Percentiles rank a stretch among this genome's conserved stretches.
Evolutionary conservation across 2,888 invertebrate genomes (phyloP).

Genomic region (Stenoptilia bipunctidactyla): DNA sequence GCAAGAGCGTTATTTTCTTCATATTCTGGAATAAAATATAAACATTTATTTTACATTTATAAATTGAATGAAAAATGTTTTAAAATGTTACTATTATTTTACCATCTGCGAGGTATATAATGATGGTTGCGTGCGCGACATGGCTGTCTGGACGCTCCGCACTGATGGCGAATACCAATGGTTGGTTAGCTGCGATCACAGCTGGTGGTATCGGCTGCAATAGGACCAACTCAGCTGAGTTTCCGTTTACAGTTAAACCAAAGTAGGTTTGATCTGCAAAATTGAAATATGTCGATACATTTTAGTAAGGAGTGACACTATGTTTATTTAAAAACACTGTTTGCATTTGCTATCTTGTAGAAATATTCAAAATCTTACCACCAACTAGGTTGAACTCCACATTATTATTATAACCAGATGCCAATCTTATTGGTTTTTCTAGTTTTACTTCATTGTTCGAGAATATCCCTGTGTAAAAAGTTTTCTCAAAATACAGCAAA

Average conservation of each 20-base stretch:
- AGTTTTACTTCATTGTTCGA: constrained; percentile 16
- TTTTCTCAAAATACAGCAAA: constrained; percentile 17
- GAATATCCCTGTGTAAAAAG: constrained; percentile 25
- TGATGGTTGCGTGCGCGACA: constrained; percentile 17
- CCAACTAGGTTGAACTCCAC: constrained; percentile 23
- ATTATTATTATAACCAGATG: constrained; percentile 19
- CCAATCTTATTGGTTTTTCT: constrained; percentile 18
- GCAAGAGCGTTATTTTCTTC: constrained; percentile 13
- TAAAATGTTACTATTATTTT: too few relatives aligned
- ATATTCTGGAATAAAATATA: constrained; percentile 17
- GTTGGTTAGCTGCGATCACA: constrained; percentile 20
- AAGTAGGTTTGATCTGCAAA: constrained; percentile 27
- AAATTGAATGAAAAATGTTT: too few relatives aligned
- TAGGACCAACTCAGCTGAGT: constrained; percentile 14
- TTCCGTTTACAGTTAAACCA: constrained; percentile 9
- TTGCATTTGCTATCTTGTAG: too few relatives aligned
- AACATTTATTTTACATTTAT: too few relatives aligned
- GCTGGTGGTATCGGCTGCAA: constrained; percentile 17
- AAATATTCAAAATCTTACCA: constrained; percentile 18
- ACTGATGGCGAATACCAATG: constrained; percentile 20
- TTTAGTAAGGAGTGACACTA: not conserved
- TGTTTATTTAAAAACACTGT: too few relatives aligned
- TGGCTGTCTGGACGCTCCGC: constrained; percentile 17
- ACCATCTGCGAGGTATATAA: constrained; percentile 20
- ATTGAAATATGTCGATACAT: too few relatives aligned